Conservation (phyloP, 2,888 invertebrate species). For the Carabus problematicus region DNA sequence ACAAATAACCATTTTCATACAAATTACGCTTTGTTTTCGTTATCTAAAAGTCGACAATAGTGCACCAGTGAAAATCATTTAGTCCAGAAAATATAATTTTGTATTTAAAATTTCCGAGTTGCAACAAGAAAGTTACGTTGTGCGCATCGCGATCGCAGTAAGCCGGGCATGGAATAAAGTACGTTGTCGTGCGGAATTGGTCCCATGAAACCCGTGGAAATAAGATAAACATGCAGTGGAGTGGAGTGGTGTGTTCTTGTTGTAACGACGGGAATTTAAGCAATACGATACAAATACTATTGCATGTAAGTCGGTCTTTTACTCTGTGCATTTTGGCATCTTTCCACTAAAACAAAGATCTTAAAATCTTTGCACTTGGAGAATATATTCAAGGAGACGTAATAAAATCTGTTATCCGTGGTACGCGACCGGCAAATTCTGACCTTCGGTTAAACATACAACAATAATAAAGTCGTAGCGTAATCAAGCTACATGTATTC, state of each 20-base stretch:
- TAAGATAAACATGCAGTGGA: conserved; percentile 31
- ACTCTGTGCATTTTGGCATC: conserved; percentile 36
- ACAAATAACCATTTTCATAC: neutral
- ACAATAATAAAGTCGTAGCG: too few species aligned
- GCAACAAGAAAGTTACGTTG: conserved; percentile 27
- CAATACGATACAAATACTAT: conserved; percentile 40
- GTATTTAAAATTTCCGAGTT: neutral
- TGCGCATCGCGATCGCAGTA: conserved; percentile 24
- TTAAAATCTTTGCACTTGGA: conserved; percentile 35
- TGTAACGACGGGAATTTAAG: conserved; percentile 36
- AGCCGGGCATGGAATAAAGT: conserved; percentile 28
- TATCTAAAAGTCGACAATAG: neutral
- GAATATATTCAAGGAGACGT: conserved; percentile 30
- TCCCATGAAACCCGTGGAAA: conserved; percentile 37
- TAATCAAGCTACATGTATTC: too few species aligned
- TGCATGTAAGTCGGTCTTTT: conserved; percentile 38
- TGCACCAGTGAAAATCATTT: conserved; percentile 2
- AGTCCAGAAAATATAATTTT: neutral
- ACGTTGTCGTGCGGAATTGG: conserved; percentile 27
- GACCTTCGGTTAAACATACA: too few species aligned
- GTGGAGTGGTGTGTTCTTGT: conserved; percentile 24
- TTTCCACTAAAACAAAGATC: conserved; percentile 24
- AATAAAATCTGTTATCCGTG: conserved; percentile 27
- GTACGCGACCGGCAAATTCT: too few species aligned
- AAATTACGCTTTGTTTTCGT: neutral